phyloP scores from a whole-genome alignment of 92 coral and sea anemone species.

The Zoanthus sansibaricus region DNA sequence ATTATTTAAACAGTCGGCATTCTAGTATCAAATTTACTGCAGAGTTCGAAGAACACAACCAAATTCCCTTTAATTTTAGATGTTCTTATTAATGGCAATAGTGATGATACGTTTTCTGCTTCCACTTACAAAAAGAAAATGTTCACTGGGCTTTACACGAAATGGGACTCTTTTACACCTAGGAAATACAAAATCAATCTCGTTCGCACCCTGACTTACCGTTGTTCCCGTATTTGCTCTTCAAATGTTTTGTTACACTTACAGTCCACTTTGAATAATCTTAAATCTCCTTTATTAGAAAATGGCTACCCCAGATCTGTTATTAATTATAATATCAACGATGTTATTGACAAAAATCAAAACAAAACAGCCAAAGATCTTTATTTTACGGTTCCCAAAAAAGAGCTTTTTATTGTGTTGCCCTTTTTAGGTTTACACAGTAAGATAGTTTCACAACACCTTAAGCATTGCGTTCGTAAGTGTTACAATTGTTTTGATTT shows the following conservation, averaged over 20 bases:
- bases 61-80: constrained; percentile 5
- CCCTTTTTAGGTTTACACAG: constrained; percentile 41
- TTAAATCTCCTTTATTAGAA: constrained; percentile 31
- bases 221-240: constrained; percentile 23
- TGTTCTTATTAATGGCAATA: constrained; percentile 17
- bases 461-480: constrained; percentile 31
- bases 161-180: constrained; percentile 31
- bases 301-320: constrained; percentile 31
- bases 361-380: constrained; percentile 48
- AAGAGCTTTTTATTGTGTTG: constrained; percentile 38
- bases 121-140: constrained; percentile 1
- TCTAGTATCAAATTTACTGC: not conserved
- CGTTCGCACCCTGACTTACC: constrained; percentile 23
- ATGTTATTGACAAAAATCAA: constrained; percentile 32
- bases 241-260: not conserved
- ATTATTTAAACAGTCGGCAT: too few species aligned
- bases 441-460: constrained; percentile 34
- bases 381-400: constrained; percentile 40
- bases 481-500: constrained; percentile 43
- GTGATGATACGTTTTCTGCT: not conserved
- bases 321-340: constrained; percentile 40
- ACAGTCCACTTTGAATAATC: constrained; percentile 13
- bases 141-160: constrained; percentile 23
- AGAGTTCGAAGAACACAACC: constrained; percentile 19
- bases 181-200: constrained; percentile 29